Evolutionary conservation across 1,140 invertebrate genomes (phyloP).

Genomic region (Pygmarrhopalites habei): DNA sequence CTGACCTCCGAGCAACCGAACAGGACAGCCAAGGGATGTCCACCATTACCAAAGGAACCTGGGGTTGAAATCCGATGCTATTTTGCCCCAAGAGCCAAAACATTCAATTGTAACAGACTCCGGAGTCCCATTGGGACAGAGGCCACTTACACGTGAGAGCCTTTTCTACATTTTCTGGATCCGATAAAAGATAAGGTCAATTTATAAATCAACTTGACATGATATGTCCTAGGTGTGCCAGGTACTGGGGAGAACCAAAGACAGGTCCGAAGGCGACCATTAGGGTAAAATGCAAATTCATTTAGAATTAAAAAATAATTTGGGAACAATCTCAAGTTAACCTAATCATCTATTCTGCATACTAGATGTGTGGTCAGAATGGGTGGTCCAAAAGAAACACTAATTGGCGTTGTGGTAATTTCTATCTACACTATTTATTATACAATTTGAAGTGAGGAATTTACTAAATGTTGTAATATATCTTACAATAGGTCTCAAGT

Average conservation of each 20-base stretch:
- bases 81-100: background rate
- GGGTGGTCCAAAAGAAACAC: constrained; percentile 1
- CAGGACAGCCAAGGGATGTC: background rate
- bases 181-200: no score
- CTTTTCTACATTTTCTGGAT: no score
- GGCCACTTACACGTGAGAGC: constrained; percentile 3
- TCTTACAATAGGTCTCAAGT: no score
- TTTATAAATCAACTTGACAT: no score
- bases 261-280: background rate
- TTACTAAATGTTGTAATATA: no score
- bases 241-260: constrained; percentile 15
- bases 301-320: no score
- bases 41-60: background rate
- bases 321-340: no score
- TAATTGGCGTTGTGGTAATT: constrained; percentile 7
- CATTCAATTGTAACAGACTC: constrained; percentile 16
- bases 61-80: constrained; percentile 11
- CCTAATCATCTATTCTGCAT: no score
- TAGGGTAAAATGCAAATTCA: no score
- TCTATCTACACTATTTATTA: no score
- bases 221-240: constrained; percentile 20
- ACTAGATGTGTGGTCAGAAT: constrained; percentile 6
- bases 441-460: no score
- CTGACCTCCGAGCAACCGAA: no score
- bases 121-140: constrained; percentile 1